Conservation (phyloP, 2,888 invertebrate species). For the Bellardia bayeri region DNA sequence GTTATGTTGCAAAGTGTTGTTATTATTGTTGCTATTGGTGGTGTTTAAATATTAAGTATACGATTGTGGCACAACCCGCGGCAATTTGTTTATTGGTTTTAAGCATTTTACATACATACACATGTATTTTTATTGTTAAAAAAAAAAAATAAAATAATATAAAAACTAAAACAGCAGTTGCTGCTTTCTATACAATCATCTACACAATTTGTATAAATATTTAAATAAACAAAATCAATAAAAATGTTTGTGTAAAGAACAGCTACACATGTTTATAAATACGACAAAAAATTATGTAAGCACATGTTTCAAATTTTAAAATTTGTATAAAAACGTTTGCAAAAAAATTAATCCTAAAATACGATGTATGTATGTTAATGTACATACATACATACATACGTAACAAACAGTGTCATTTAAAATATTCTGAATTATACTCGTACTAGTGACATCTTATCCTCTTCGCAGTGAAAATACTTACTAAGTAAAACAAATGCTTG, state of each 20-base stretch:
- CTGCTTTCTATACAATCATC: not conserved
- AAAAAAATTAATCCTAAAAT: too few relatives aligned
- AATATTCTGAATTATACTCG: not conserved
- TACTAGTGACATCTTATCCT: not conserved
- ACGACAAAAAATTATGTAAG: not conserved
- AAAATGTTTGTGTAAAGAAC: not conserved
- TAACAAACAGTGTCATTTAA: not conserved
- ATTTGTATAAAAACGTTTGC: not conserved
- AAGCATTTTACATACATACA: not conserved
- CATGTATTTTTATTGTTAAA: not conserved
- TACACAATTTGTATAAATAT: slow-evolving; percentile 10
- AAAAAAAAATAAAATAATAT: not conserved
- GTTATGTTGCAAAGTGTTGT: not conserved
- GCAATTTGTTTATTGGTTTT: slow-evolving; percentile 19
- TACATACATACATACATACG: not conserved
- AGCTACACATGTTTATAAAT: slow-evolving; percentile 4
- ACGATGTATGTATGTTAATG: too few relatives aligned
- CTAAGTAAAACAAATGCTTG: not conserved
- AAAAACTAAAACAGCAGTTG: not conserved
- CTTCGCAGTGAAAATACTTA: not conserved
- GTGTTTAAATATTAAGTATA: slow-evolving; percentile 5
- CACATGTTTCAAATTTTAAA: slow-evolving; percentile 5
- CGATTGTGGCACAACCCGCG: slow-evolving; percentile 27
- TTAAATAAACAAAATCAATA: slow-evolving; percentile 32
- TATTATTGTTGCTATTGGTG: not conserved